A percentile compares a stretch with the other conserved stretches of the same genome.
Conservation (phyloP, 2,113 vertebrate species). For the Agapornis roseicollis region DNA sequence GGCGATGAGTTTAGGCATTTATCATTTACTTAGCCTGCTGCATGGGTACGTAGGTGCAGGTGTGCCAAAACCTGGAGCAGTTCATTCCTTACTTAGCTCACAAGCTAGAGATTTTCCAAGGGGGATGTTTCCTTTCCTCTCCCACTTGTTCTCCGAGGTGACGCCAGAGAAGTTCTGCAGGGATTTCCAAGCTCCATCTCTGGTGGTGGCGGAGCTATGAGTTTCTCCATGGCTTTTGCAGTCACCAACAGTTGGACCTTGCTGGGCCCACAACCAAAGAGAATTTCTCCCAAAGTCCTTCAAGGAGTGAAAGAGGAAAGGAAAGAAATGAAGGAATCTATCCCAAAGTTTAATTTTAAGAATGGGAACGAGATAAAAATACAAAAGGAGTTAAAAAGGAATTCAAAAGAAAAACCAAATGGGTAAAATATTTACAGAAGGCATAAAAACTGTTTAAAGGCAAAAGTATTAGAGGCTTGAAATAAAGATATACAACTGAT, state of each 20-base stretch:
- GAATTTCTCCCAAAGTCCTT: background rate
- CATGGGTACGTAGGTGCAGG: background rate
- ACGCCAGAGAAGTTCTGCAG: background rate
- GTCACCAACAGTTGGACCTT: background rate
- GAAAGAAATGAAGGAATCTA: background rate
- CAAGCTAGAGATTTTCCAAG: background rate
- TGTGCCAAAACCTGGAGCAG: background rate
- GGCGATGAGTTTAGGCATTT: accelerated
- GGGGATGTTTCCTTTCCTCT: background rate
- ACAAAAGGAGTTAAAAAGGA: slow-evolving; percentile 42
- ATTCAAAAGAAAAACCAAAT: slow-evolving; percentile 53
- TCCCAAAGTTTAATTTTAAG: slow-evolving; percentile 29
- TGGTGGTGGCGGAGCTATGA: accelerated
- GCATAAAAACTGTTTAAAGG: slow-evolving; percentile 58
- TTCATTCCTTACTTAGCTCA: background rate
- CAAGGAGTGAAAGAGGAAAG: background rate
- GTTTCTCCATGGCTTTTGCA: background rate
- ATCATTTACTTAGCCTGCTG: background rate
- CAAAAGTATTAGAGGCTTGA: slow-evolving; percentile 16
- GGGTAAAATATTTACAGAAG: slow-evolving; percentile 57
- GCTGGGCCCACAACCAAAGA: background rate
- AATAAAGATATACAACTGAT: slow-evolving; percentile 52
- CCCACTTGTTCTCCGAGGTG: background rate
- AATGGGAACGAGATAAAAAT: slow-evolving; percentile 49
- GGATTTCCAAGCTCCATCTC: background rate